Evolutionary conservation across 2,888 invertebrate species (phyloP).

Genomic region (Drosophila paramelanica): DNA sequence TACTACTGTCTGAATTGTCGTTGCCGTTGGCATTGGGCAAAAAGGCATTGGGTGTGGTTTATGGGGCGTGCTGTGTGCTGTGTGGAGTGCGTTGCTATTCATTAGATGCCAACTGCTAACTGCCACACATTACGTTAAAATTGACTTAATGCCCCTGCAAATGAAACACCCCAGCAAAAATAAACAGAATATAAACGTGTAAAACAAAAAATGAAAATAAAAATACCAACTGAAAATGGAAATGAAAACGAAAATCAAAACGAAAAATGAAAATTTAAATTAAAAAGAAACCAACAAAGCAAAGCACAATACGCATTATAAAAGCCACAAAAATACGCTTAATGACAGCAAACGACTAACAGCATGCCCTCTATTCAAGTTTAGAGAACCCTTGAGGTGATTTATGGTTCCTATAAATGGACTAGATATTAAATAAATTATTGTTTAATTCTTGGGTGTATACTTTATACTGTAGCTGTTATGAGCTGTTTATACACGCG

Average conservation of each 20-base stretch:
- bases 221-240: slow-evolving; percentile 3
- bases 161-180: slow-evolving; percentile 13
- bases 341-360: background rate
- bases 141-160: slow-evolving; percentile 31
- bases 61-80: background rate
- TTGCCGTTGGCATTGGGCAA: slow-evolving; percentile 3
- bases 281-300: slow-evolving; percentile 28
- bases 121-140: slow-evolving; percentile 25
- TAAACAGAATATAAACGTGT: background rate
- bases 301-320: slow-evolving; percentile 12
- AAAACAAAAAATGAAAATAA: slow-evolving; percentile 1
- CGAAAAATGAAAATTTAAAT: slow-evolving; percentile 11
- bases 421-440: no score
- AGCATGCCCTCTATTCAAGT: slow-evolving; percentile 1
- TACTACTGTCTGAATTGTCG: slow-evolving; percentile 3
- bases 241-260: slow-evolving; percentile 14
- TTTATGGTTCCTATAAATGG: no score
- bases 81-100: slow-evolving; percentile 23
- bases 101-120: slow-evolving; percentile 38
- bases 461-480: background rate
- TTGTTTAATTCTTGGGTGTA: background rate
- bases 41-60: background rate
- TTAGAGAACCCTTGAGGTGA: no score
- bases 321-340: slow-evolving; percentile 6
- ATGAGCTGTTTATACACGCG: no score